phyloP scores from a whole-genome alignment of 2,888 invertebrate species.

The Myopa testacea region DNA sequence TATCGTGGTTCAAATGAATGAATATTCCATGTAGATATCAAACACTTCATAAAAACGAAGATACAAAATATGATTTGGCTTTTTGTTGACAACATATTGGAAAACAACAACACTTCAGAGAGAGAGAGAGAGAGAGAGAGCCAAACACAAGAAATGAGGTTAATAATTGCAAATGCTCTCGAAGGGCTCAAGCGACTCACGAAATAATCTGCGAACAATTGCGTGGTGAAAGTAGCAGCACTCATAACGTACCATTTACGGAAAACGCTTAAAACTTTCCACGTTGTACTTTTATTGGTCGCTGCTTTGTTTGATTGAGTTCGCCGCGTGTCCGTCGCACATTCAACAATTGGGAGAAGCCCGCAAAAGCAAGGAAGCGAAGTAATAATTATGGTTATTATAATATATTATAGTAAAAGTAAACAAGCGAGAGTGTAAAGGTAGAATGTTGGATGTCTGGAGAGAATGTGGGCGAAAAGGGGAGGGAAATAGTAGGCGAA shows the following conservation, averaged over 20 bases:
- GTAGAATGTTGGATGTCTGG: conserved; percentile 24
- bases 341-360: conserved; percentile 25
- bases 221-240: too few species aligned
- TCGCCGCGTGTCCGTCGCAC: neutral
- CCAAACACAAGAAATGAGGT: neutral
- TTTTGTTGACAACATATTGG: neutral
- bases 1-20: too few species aligned
- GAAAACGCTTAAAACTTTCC: neutral
- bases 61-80: neutral
- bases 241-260: neutral
- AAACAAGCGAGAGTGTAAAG: neutral
- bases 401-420: neutral
- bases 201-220: too few species aligned
- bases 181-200: neutral
- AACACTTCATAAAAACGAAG: too few species aligned
- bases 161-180: neutral
- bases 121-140: neutral
- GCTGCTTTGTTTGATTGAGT: neutral
- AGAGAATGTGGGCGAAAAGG: neutral
- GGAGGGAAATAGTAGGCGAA: neutral
- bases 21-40: too few species aligned
- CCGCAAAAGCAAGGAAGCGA: conserved; percentile 2
- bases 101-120: neutral
- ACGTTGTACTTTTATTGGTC: neutral
- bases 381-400: neutral